Conservation (phyloP, 37 sponge, comb jelly and placozoan genomes). For the Halichondria panicea region DNA sequence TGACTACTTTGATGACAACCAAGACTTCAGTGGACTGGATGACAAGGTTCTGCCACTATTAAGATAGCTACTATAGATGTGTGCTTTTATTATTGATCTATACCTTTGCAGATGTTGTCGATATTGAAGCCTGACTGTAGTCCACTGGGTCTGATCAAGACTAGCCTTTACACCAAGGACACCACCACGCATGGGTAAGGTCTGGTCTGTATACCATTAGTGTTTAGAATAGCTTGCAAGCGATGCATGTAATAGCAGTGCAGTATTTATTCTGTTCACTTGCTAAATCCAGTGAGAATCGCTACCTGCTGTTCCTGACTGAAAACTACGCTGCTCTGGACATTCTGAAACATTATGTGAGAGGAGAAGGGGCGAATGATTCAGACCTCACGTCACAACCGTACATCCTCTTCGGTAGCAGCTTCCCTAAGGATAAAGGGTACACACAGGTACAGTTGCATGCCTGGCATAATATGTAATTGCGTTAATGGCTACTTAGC, state of each 20-base stretch:
- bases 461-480: not conserved
- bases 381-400: constrained; percentile 22
- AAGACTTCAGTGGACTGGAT: constrained; percentile 10
- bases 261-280: not conserved
- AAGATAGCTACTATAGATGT: not conserved
- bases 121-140: constrained; percentile 60
- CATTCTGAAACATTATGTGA: constrained; percentile 61
- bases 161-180: constrained; percentile 64
- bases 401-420: constrained; percentile 89
- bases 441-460: constrained; percentile 85
- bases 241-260: not conserved
- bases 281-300: constrained; percentile 73
- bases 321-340: constrained; percentile 91
- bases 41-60: constrained; percentile 4
- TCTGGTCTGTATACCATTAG: not conserved
- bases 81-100: not conserved
- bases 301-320: constrained; percentile 91
- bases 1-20: no score
- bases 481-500: not conserved
- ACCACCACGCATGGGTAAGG: constrained; percentile 77
- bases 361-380: not conserved
- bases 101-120: constrained; percentile 12
- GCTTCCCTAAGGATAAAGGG: constrained; percentile 94
- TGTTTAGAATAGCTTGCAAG: not conserved
- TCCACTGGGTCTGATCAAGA: constrained; percentile 71